phyloP scores from a whole-genome alignment of 2,797 vertebrate genomes.

The Aplochiton taeniatus region DNA sequence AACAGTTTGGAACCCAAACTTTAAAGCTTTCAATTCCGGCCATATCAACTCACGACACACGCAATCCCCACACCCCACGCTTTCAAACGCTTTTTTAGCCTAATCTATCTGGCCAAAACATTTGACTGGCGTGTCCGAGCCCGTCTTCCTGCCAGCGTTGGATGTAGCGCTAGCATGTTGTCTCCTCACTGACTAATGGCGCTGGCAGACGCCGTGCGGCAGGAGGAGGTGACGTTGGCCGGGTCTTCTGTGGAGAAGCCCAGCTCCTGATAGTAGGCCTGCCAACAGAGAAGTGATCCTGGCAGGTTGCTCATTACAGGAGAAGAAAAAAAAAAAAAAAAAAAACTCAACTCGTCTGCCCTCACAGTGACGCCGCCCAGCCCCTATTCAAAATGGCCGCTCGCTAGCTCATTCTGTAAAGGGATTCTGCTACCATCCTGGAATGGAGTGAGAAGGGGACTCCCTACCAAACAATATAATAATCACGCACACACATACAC shows the following conservation, averaged over 20 bases:
- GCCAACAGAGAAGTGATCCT: slow-evolving; percentile 48
- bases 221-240: too few relatives aligned
- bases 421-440: slow-evolving; percentile 35
- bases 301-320: slow-evolving; percentile 53
- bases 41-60: too few relatives aligned
- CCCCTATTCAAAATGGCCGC: slow-evolving; percentile 39
- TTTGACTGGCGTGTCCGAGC: too few relatives aligned
- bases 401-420: slow-evolving; percentile 58
- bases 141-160: too few relatives aligned
- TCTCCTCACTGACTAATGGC: too few relatives aligned
- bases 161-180: too few relatives aligned
- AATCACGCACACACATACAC: slow-evolving; percentile 36
- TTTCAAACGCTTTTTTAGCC: too few relatives aligned
- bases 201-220: slow-evolving; percentile 2
- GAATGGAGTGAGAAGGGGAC: slow-evolving; percentile 43
- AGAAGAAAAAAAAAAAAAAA: too few relatives aligned
- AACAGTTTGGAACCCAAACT: too few relatives aligned
- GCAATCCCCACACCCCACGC: too few relatives aligned
- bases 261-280: slow-evolving; percentile 53
- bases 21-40: too few relatives aligned
- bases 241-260: slow-evolving; percentile 10
- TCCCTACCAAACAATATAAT: background rate
- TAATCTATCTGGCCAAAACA: too few relatives aligned
- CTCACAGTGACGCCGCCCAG: slow-evolving; percentile 23
- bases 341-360: background rate